Conservation (phyloP, 2,797 vertebrate genomes). For the Trematomus bernacchii region DNA sequence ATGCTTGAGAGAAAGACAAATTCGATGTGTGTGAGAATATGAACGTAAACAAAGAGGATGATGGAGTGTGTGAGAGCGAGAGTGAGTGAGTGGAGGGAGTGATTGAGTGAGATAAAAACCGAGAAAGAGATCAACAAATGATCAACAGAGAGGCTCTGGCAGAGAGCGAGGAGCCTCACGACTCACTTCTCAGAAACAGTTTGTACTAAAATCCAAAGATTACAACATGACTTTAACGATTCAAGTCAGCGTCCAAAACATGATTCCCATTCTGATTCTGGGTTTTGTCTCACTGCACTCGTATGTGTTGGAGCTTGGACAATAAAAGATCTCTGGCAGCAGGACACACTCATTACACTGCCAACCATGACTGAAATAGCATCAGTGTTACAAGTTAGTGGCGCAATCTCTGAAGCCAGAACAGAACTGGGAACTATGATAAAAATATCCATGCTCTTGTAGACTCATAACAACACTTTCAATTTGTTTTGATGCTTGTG, state of each 20-base stretch:
- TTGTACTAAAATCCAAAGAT: slow-evolving; percentile 35
- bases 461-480: slow-evolving; percentile 26
- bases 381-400: slow-evolving; percentile 45
- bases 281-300: slow-evolving; percentile 18
- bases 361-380: slow-evolving; percentile 60
- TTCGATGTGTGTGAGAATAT: not conserved
- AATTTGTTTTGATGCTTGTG: not conserved
- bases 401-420: slow-evolving; percentile 39
- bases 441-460: slow-evolving; percentile 13
- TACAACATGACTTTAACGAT: slow-evolving; percentile 39
- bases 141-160: slow-evolving; percentile 39
- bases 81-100: not conserved
- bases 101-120: slow-evolving; percentile 29
- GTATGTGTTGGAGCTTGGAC: slow-evolving; percentile 30
- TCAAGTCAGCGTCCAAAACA: slow-evolving; percentile 24
- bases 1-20: slow-evolving; percentile 1
- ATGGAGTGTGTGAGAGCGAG: slow-evolving; percentile 15
- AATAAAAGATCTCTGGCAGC: slow-evolving; percentile 44
- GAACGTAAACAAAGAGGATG: slow-evolving; percentile 20
- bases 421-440: slow-evolving; percentile 29
- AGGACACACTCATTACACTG: slow-evolving; percentile 3
- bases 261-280: slow-evolving; percentile 13
- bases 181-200: slow-evolving; percentile 42
- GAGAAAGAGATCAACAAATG: slow-evolving; percentile 40
- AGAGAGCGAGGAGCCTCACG: slow-evolving; percentile 14